Evolutionary conservation across 2,113 vertebrate species (phyloP).

Genomic region (Epinephelus fuscoguttatus): DNA sequence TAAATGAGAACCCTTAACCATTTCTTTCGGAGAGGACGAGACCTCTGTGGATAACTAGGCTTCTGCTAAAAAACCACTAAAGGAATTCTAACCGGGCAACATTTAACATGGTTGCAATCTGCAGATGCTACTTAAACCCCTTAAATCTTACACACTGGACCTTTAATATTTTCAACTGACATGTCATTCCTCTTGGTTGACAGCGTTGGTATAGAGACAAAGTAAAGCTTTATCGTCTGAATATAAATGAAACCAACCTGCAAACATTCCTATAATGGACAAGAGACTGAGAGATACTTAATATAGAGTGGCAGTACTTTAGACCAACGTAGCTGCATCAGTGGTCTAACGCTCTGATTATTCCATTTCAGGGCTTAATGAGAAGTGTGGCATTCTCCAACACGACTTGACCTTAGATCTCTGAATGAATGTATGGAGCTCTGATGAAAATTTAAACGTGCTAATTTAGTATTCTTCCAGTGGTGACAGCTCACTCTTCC

Average conservation of each 20-base stretch:
- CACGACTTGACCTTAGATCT: constrained; percentile 72
- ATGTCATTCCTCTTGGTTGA: background rate
- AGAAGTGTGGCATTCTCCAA: constrained; percentile 72
- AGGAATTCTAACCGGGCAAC: no score
- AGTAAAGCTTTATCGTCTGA: background rate
- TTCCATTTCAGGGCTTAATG: constrained; percentile 70
- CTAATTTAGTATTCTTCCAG: constrained; percentile 63
- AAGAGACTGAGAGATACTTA: constrained; percentile 24
- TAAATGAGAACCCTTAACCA: no score
- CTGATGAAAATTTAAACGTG: constrained; percentile 73
- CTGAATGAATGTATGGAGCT: constrained; percentile 49
- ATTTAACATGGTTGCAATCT: no score
- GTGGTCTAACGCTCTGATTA: constrained; percentile 49
- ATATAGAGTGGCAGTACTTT: constrained; percentile 47
- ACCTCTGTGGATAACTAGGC: no score
- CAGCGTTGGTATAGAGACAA: background rate
- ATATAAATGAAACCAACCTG: constrained; percentile 5
- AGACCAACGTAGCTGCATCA: constrained; percentile 26
- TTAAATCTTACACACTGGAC: no score
- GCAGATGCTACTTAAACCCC: no score
- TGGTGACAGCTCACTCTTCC: constrained; percentile 22
- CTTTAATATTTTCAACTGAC: background rate
- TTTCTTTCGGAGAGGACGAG: no score
- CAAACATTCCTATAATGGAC: background rate
- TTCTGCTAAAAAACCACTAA: no score